Evolutionary conservation across 64 coral and sea anemone species (phyloP).

Genomic region (Montipora efflorescens): DNA sequence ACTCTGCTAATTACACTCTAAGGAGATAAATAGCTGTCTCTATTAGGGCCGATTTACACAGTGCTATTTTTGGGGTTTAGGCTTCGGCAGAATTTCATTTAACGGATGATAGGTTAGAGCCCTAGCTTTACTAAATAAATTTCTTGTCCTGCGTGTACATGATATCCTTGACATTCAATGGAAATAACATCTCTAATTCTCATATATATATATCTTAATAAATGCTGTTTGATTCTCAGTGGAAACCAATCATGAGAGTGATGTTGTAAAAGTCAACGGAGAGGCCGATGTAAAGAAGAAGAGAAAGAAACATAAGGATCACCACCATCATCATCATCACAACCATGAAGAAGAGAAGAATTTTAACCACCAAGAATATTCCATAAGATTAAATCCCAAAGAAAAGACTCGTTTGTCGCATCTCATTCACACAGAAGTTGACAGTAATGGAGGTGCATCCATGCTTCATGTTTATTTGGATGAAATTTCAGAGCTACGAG

Average conservation of each 20-base stretch:
- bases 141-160: too few relatives aligned
- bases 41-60: too few relatives aligned
- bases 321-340: conserved; percentile 70
- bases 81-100: too few relatives aligned
- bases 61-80: too few relatives aligned
- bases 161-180: too few relatives aligned
- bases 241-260: conserved; percentile 39
- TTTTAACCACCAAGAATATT: conserved; percentile 81
- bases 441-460: conserved; percentile 91
- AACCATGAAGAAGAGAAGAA: conserved; percentile 80
- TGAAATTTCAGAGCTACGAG: conserved; percentile 84
- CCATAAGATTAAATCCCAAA: conserved; percentile 81
- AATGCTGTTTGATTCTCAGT: background rate
- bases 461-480: conserved; percentile 89
- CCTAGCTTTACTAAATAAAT: too few relatives aligned
- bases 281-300: conserved; percentile 82
- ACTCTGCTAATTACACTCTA: too few relatives aligned
- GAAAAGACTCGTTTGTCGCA: conserved; percentile 93
- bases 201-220: background rate
- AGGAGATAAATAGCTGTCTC: too few relatives aligned
- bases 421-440: conserved; percentile 87
- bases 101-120: too few relatives aligned
- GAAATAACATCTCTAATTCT: too few relatives aligned
- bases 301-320: conserved; percentile 82
- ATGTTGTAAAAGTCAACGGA: conserved; percentile 60